Base-by-base conservation (phyloP, 2,797 vertebrate genomes). In the Pygocentrus nattereri region DNA sequence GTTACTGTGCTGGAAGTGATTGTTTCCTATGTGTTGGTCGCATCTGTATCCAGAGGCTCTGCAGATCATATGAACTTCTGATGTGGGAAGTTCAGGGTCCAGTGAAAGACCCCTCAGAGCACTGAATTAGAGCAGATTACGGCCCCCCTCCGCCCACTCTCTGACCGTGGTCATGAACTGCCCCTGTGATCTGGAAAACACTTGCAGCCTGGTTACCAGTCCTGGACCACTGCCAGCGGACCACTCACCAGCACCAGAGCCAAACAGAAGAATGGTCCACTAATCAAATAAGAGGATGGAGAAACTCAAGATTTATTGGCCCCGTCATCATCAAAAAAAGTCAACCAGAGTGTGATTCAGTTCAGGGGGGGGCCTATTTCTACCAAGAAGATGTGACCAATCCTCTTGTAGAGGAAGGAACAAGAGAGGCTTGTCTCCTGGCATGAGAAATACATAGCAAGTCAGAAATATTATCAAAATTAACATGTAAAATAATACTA, bases 41-140 rank as follows among this genome's bases (percentile, higher is more conserved):
- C 25, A 8, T 38, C 25, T 21, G 19, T 30, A 34, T 61, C 52
- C 5, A 2, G 19, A 47, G 58, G 8, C 15, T 10, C 27, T 4
- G 18, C 7, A 71, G 75, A 87, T 83, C 76, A 73, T 90, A 89
- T 87, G 90, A 91, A 88, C 82, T 82, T 82, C 78, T 27, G 0
- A 78, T 47, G 34, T 71, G 76, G 5, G 54, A 68, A n/a, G 50
- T 52, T 85, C 78, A 19, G 71, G 72, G 67, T 67, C 82, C 16
- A 31, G 76, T 87, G 6, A 19, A 65, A 19, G n/a, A 80, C 78
- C 85, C 84, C 84, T 78, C 12, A 59, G 81, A 76, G 78, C 84
- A 47, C 64, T 54, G 81, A 84, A 82, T 85, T 85, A 84, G 52
- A 85, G 69, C 19, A 50, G 87, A 92, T 88, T 88, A 90, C 85